Base-by-base conservation (phyloP, 2,113 vertebrate genomes). In the Thalassoma bifasciatum region DNA sequence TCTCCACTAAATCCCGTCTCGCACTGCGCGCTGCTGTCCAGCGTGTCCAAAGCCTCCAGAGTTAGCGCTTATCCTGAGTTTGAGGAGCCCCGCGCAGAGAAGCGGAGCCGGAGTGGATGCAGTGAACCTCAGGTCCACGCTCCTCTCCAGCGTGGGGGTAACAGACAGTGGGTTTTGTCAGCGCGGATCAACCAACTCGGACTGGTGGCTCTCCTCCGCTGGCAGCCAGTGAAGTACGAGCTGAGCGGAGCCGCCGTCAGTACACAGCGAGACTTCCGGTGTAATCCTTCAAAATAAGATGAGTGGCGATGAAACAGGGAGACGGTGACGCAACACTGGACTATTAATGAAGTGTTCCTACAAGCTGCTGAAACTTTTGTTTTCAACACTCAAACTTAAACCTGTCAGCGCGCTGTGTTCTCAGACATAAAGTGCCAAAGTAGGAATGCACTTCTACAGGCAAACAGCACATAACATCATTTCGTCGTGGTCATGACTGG, bases 181-280 rank as follows among this genome's bases (percentile, higher is more conserved):
- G 76, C 72, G 58, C 52, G 60, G 78, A 60, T 57, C 81, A 52
- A 21, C 72, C 68, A 70, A 65, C 83, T 60, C 80, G 68, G 73
- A 88, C 74, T 91, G 88, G 68, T 60, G 84, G 30, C 75, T 85
- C 62, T 65, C 3, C 71, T 71, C 84, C 76, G 76, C 65, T 66
- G 72, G 82, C 79, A 77, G 82, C 49, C 51, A 10, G 77, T 54
- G 75, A 89, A 90, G 86, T 89, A 89, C 9, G 19, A 77, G 78
- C 59, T 14, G 61, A 69, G 2, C 69, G 66, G 51, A 50, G 82
- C 69, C 16, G 72, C 38, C 0, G 67, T 66, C 49, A 84, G 81
- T 22, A 1, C 1, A 1, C 21, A 1, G 0, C 19, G n/a, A 38
- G 8, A 62, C 19, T 68, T 87, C 81, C 83, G 38, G 11, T 8